These are phyloP conservation scores for Hipparchia sbordonii DNA, from an alignment of 2,888 invertebrate species.

Conservation along the genomic window DNA sequence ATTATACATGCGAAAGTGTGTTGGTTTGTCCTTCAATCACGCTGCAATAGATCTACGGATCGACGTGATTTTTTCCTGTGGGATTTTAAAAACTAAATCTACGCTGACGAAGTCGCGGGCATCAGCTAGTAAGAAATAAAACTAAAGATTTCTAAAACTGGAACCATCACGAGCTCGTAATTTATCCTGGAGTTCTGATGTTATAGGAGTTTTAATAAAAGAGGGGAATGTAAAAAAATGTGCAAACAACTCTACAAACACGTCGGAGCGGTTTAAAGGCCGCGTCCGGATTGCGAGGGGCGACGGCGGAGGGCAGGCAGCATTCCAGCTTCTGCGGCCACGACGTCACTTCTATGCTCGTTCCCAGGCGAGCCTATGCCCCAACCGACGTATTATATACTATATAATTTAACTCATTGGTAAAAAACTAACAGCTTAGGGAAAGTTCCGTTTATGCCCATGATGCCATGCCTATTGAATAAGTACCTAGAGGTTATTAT, in stretches of 20 bases:
- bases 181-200: slow-evolving; percentile 23
- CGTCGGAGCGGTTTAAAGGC: slow-evolving; percentile 81
- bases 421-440: neutral
- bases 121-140: neutral
- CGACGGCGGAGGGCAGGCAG: slow-evolving; percentile 67
- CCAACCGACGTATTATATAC: neutral
- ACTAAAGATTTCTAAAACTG: neutral
- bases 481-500: too few species aligned
- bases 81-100: too few species aligned
- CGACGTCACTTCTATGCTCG: slow-evolving; percentile 65
- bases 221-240: slow-evolving; percentile 80
- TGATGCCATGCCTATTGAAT: too few species aligned
- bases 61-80: too few species aligned
- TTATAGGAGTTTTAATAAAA: slow-evolving; percentile 64
- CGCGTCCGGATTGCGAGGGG: slow-evolving; percentile 80
- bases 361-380: slow-evolving; percentile 46
- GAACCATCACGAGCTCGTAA: slow-evolving; percentile 11
- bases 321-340: slow-evolving; percentile 75
- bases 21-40: too few species aligned
- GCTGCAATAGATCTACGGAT: too few species aligned
- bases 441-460: neutral
- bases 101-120: too few species aligned
- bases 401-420: neutral
- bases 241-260: slow-evolving; percentile 82
- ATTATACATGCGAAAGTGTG: too few species aligned